phyloP scores from a whole-genome alignment of 2,888 invertebrate species.

The Brenthis ino region DNA sequence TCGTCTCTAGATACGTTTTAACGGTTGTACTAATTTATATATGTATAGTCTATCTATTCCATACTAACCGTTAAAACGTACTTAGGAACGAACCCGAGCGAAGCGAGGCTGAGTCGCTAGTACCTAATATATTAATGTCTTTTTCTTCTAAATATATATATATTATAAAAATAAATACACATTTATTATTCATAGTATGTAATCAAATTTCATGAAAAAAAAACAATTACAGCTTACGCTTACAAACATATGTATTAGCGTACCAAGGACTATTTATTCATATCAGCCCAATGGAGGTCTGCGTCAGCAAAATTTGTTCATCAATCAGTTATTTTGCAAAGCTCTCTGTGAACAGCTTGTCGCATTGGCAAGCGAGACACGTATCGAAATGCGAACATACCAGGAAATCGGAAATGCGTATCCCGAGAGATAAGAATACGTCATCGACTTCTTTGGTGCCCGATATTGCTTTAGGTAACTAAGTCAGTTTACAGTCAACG shows the following conservation, averaged over 20 bases:
- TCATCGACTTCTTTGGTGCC: constrained; percentile 34
- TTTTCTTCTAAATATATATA: too few species aligned
- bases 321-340: constrained; percentile 18
- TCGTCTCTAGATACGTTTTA: too few species aligned
- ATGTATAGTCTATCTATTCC: too few species aligned
- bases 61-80: too few species aligned
- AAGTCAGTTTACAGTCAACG: constrained; percentile 5
- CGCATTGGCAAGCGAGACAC: constrained; percentile 30
- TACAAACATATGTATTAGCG: neutral
- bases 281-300: neutral
- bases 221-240: neutral
- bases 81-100: too few species aligned
- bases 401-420: constrained; percentile 38
- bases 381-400: constrained; percentile 28
- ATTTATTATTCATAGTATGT: neutral
- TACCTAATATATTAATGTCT: too few species aligned
- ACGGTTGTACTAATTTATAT: too few species aligned
- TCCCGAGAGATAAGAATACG: constrained; percentile 37
- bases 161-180: neutral
- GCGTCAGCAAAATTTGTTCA: constrained; percentile 12
- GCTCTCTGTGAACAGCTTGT: constrained; percentile 18
- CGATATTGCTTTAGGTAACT: constrained; percentile 18
- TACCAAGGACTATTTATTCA: neutral
- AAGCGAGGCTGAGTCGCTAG: too few species aligned
- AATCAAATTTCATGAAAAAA: too few species aligned